Base-by-base conservation (phyloP, 2,113 vertebrate species). In the Actenoides lindsayi region DNA sequence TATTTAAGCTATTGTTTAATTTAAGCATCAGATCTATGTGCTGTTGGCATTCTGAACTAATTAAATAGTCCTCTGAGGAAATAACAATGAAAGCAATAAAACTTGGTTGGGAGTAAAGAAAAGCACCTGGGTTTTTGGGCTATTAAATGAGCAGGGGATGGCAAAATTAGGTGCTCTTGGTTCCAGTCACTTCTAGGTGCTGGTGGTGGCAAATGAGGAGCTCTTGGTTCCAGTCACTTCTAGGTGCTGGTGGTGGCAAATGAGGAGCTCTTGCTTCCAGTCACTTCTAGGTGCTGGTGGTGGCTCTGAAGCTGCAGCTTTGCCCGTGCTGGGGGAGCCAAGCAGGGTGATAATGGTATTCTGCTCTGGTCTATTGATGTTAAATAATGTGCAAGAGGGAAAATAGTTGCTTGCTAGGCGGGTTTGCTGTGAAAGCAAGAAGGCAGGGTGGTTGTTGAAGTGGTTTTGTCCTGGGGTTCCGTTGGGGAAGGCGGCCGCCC, bases 1-100 rank as follows among this genome's bases (percentile, higher is more conserved):
- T 94, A 79, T 87, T 97, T 69, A 90, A 93, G 90, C 91, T 89
- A 95, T 96, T 96, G 95, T 95, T 97, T 96, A 96, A 95, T 96
- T 93, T 96, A 78, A 92, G 90, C 80, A 51, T 68, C 68, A 94
- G 86, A 92, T 96, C 83, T 87, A 27, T 94, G 90, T 73, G 86
- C 83, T 28, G 5, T 78, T 96, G 94, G 94, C 94, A 75, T 94
- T 94, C 75, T 83, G 62, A 73, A 87, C 95, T 94, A 89, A 96
- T 95, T 92, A 91, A 96, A 78, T 89, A 91, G 89, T 91, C 92
- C 96, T 93, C 84, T 7, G 89, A 94, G 89, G 92, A 95, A 95
- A 88, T 79, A 91, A 89, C 81, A 87, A 18, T 6, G 67, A 44
- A 78, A 77, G 77, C 93, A 84, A 67, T 93, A 82, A 89, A 89